Evolutionary conservation across 2,888 invertebrate genomes (phyloP).

Genomic region (Operophtera brumata): DNA sequence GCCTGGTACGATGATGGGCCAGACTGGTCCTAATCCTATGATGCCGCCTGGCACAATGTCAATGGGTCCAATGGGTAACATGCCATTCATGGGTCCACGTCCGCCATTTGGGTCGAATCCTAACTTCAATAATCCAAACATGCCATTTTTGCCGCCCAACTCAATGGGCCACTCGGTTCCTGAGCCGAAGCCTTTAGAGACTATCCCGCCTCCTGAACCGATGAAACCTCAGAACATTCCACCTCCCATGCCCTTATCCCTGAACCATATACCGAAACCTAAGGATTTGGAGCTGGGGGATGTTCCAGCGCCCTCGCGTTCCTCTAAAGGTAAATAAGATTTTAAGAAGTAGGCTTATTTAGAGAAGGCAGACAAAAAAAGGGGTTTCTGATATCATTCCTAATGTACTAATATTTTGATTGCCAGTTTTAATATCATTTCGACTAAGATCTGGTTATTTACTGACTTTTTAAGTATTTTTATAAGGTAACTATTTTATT

Average conservation of each 20-base stretch:
- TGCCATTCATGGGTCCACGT: constrained; percentile 64
- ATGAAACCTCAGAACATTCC: constrained; percentile 83
- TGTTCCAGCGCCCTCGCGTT: constrained; percentile 71
- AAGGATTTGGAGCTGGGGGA: constrained; percentile 71
- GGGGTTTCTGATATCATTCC: constrained; percentile 36
- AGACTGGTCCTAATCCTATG: constrained; percentile 31
- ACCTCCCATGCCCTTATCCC: constrained; percentile 80
- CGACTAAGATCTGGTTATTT: no score
- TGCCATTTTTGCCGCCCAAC: constrained; percentile 53
- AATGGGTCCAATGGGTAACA: constrained; percentile 40
- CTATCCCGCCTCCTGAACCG: constrained; percentile 15
- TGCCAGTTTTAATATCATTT: no score
- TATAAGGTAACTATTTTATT: no score
- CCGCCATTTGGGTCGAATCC: constrained; percentile 68
- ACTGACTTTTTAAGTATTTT: no score
- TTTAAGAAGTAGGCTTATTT: constrained; percentile 13
- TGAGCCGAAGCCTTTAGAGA: constrained; percentile 20
- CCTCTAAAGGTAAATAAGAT: constrained; percentile 56
- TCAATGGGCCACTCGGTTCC: constrained; percentile 13
- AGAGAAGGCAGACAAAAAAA: constrained; percentile 22
- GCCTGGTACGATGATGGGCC: constrained; percentile 32
- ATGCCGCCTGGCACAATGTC: constrained; percentile 34
- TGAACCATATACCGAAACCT: constrained; percentile 46
- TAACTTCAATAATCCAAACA: constrained; percentile 50
- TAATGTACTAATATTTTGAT: constrained; percentile 12